Evolutionary conservation across 1,140 invertebrate species (phyloP), one percentile per base, ranked within the genome.

Genomic region (Calycopis cecrops): DNA sequence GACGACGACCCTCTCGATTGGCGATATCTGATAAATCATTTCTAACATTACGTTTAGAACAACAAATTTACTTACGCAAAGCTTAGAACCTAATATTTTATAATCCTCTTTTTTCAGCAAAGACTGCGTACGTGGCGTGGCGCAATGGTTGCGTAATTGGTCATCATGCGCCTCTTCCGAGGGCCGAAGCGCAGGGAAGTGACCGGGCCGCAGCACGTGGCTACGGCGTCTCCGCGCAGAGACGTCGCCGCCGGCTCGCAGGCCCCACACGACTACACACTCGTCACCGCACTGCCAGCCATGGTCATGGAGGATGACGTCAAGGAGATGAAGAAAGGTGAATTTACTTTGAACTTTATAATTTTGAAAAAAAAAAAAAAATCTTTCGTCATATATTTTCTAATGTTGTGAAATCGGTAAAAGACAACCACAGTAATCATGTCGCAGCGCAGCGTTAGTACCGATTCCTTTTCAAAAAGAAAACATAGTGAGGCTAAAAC

Each of bases 291-390:
- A 48, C 76, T 91, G 55, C 90, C 90, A 52, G 90, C 90, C 51
- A 88, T 90, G 54, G 89, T 90, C 60, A 88, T 91, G 74, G 89
- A 92, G 62, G 89, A 91, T 65, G 89, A 83, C 59, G 82, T 85
- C 35, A 86, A 78, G 63, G 87, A 88, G 63, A 88, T 87, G 82
- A 88, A 88, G 56, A 88, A 87, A 77, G 87, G 87, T 87, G 65
- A 16, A 12, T 7, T n/a, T 38, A 14, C 2, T 28, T 28, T 28
- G 21, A 6, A 28, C 6, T 3, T 28, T 28, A 28, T 28, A n/a
- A n/a, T n/a, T n/a, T n/a, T n/a, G n/a, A n/a, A n/a, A n/a, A n/a
- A n/a, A n/a, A n/a, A n/a, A n/a, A n/a, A n/a, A n/a, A n/a, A n/a
- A n/a, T n/a, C n/a, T n/a, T n/a, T n/a, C n/a, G n/a, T n/a, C n/a